Conservation (phyloP, 2,113 vertebrate species). For the Cairina moschata region DNA sequence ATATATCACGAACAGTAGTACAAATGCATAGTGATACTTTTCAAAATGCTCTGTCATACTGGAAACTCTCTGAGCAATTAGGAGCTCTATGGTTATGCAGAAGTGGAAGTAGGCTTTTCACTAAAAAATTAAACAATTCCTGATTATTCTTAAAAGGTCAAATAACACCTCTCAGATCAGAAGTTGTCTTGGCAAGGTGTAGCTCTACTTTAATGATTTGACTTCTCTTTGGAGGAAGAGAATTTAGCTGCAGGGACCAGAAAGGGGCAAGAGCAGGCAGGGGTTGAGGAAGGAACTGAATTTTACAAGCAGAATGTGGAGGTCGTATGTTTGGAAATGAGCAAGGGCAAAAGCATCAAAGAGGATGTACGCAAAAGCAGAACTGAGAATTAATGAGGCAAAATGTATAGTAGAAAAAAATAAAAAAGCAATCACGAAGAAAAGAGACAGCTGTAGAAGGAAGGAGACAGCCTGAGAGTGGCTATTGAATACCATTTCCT, state of each 20-base stretch:
- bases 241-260: neutral
- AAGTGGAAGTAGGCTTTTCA: neutral
- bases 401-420: neutral
- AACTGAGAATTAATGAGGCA: neutral
- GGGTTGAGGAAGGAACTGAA: neutral
- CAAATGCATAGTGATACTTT: neutral
- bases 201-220: neutral
- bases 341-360: neutral
- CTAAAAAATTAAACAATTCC: neutral
- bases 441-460: neutral
- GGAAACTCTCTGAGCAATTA: neutral
- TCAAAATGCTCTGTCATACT: neutral
- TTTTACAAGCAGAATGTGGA: neutral
- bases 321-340: neutral
- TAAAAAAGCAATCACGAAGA: neutral
- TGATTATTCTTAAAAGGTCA: neutral
- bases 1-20: neutral
- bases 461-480: neutral
- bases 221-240: neutral
- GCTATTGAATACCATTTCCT: neutral
- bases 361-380: neutral
- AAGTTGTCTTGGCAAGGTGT: neutral
- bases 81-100: neutral
- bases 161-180: neutral
- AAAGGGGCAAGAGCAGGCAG: neutral